Evolutionary conservation across 2,888 invertebrate species (phyloP), one percentile per base, ranked within the genome.

Genomic region (Melanostoma scalare): DNA sequence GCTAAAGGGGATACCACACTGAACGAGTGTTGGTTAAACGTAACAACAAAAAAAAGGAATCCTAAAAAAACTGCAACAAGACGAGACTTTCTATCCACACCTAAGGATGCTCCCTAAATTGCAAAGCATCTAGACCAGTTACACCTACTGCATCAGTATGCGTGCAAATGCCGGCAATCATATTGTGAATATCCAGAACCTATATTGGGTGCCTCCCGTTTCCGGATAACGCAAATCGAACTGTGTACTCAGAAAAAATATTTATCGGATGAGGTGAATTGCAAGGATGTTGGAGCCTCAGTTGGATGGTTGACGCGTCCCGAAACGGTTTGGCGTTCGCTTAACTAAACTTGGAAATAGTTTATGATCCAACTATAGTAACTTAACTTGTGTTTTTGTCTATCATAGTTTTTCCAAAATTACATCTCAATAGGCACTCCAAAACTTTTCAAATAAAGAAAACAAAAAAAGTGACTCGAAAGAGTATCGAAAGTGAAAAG

Each of bases 281-380:
- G 80, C 86, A 71, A 86, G 67, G 82, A 85, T 85, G 76, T 86
- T 77, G 52, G 73, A 86, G 79, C 82, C 87, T 91, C 90, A 91
- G 91, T 91, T 90, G 89, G 89, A 88, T 89, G 88, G 89, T 90
- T 90, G 90, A 89, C 90, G 90, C 89, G 90, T 89, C 88, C 90
- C 87, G 88, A 89, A 89, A 88, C 90, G 90, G 91, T 91, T 90
- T 89, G 88, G 89, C 87, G 88, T 87, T 89, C 87, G 87, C 78
- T 79, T 65, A 46, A 56, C 82, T 79, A 79, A 67, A 42, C 85
- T 67, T 69, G 63, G 63, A 53, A 72, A 52, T 10, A 77, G 53
- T 69, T 68, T 56, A 53, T 44, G 53, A 73, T 73, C 81, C 85
- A 80, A 81, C 76, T 53, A 60, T 4, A 50, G 65, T 81, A 42